Conservation (phyloP, 2,888 invertebrate species). For the Dilophus febrilis region DNA sequence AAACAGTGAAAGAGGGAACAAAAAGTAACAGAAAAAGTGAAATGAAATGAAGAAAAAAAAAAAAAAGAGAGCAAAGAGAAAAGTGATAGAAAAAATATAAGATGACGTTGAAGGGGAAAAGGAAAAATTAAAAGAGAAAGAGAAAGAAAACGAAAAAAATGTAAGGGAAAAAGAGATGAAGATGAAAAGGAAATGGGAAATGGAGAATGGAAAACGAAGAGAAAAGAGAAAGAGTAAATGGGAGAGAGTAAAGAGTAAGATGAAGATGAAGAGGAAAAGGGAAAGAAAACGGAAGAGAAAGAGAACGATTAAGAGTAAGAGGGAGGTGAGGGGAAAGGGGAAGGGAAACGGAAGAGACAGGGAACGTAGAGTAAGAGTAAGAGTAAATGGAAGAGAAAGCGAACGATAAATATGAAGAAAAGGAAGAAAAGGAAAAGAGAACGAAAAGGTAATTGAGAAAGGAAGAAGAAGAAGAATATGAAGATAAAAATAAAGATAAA, state of each 20-base stretch:
- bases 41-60: neutral
- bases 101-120: neutral
- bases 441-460: neutral
- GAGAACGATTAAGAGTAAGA: neutral
- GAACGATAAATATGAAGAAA: neutral
- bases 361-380: neutral
- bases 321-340: neutral
- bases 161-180: neutral
- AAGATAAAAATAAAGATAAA: too few relatives aligned
- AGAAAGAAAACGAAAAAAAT: neutral
- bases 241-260: neutral
- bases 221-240: neutral
- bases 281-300: neutral
- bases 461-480: too few relatives aligned
- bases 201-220: constrained; percentile 1
- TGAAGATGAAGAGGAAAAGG: neutral
- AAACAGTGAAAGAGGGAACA: too few relatives aligned
- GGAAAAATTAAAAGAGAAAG: neutral
- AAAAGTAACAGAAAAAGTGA: too few relatives aligned
- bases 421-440: neutral
- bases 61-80: neutral
- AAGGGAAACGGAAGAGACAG: neutral
- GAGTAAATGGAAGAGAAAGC: neutral
- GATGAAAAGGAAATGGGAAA: too few relatives aligned
- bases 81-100: neutral